Evolutionary conservation across 2,113 vertebrate species (phyloP), one percentile per base, ranked within the genome.

Genomic region (Monopterus albus): DNA sequence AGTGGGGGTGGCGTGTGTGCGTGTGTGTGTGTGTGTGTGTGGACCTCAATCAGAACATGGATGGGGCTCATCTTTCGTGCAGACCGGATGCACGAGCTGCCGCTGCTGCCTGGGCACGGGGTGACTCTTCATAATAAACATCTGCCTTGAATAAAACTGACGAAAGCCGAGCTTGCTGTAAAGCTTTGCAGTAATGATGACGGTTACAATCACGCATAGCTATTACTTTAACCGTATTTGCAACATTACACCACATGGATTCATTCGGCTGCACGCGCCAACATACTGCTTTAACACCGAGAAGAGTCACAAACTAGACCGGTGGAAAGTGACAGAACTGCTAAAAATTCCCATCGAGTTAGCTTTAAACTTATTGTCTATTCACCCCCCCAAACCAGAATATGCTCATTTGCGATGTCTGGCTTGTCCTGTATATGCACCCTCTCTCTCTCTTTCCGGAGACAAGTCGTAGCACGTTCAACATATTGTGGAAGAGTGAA

Each of bases 51-150:
- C 25, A 18, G 20, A 64, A 53, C 60, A 72, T 47, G 62, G 59
- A 64, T 53, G 64, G 63, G n/a, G 65, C 33, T 81, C 61, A 59
- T 74, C 82, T 77, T 72, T 43, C 64, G 49, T 71, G 79, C 67
- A 75, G 74, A 83, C 80, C 26, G 20, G 62, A 88, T 78, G 78
- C 88, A 85, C 85, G 84, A 81, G 81, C 85, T 39, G 46, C 72
- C 64, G 71, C 69, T 71, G 71, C 72, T 81, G 84, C 72, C 35
- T 49, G 77, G 72, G 81, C 88, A 83, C 87, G 80, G 86, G 80
- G 87, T 82, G 86, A 88, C 82, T 88, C 75, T 66, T 84, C 84
- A 79, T 61, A 88, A 88, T 72, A 67, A 87, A 68, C 78, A 69
- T 72, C 79, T 72, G 78, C 72, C 38, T 83, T 61, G 18, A 81